Conservation (phyloP, 2,113 vertebrate species). For the Clarias gariepinus region DNA sequence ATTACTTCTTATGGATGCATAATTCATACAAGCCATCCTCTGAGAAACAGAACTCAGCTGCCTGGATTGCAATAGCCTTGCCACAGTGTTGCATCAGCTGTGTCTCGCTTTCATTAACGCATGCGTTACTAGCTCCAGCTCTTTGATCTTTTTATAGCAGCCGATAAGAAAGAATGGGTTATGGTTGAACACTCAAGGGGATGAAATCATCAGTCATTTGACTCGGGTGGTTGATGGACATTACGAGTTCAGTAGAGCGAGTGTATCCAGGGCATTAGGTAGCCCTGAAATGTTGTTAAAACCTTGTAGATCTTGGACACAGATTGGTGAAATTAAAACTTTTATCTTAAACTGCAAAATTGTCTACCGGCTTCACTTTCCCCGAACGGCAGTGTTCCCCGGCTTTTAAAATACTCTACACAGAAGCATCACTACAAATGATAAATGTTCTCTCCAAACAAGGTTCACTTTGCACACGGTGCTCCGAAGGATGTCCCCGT, state of each 20-base stretch:
- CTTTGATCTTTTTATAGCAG: conserved; percentile 70
- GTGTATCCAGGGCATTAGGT: conserved; percentile 17
- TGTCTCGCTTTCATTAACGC: conserved; percentile 56
- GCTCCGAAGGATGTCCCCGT: conserved; percentile 1
- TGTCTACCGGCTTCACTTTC: neutral
- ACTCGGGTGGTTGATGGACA: conserved; percentile 36
- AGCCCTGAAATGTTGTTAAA: conserved; percentile 6
- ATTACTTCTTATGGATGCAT: conserved; percentile 54
- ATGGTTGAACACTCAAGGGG: conserved; percentile 46
- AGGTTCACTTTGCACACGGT: conserved; percentile 22
- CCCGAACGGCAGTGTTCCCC: too few relatives aligned
- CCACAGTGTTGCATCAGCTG: conserved; percentile 62
- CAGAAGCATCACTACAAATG: conserved; percentile 25
- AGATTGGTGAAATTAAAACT: conserved; percentile 32
- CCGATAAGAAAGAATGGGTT: conserved; percentile 66
- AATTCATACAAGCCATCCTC: conserved; percentile 59
- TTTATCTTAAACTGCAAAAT: conserved; percentile 4
- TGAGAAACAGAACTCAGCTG: conserved; percentile 49
- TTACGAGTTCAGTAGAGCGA: conserved; percentile 28
- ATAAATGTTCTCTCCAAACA: neutral
- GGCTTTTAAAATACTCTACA: conserved; percentile 13
- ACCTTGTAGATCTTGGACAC: conserved; percentile 4
- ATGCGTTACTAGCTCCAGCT: conserved; percentile 45
- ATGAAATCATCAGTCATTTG: conserved; percentile 43
- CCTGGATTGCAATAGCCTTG: conserved; percentile 55